These are phyloP conservation scores for Brachionus asplanchnoidis DNA, from an alignment of 1,140 invertebrate species.

Conservation along the genomic window DNA sequence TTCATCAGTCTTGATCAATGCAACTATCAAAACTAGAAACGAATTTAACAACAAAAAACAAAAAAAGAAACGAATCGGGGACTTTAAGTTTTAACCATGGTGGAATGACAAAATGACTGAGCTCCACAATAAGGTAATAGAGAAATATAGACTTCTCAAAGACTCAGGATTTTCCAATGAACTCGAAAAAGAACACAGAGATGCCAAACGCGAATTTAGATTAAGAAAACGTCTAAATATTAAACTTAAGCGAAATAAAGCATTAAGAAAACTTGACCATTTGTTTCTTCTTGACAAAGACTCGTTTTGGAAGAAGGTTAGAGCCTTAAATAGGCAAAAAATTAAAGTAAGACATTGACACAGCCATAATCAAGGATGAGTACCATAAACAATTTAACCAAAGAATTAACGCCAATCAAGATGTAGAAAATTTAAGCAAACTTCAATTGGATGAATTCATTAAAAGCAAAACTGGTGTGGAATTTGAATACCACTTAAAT, in stretches of 20 bases:
- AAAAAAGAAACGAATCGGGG: background rate
- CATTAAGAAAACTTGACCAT: background rate
- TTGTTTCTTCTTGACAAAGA: background rate
- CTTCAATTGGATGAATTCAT: background rate
- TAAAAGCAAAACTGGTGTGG: background rate
- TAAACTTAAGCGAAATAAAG: background rate
- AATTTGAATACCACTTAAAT: background rate
- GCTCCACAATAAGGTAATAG: background rate
- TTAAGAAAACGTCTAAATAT: slow-evolving; percentile 20
- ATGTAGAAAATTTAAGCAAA: background rate
- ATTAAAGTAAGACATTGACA: background rate
- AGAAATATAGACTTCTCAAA: slow-evolving; percentile 5
- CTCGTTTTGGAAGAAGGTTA: background rate
- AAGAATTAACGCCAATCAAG: background rate
- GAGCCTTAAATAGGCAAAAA: background rate
- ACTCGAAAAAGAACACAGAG: slow-evolving; percentile 6
- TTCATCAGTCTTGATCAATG: background rate
- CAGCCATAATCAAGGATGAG: background rate
- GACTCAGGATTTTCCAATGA: background rate
- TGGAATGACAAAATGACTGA: background rate
- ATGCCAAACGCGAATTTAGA: background rate
- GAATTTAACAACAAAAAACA: slow-evolving; percentile 15
- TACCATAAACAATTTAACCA: background rate
- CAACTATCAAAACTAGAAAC: background rate
- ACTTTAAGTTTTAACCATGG: background rate